Percentiles rank a stretch among this genome's conserved stretches.
phyloP scores from a whole-genome alignment of 1,140 invertebrate genomes.

The Asobara japonica region DNA sequence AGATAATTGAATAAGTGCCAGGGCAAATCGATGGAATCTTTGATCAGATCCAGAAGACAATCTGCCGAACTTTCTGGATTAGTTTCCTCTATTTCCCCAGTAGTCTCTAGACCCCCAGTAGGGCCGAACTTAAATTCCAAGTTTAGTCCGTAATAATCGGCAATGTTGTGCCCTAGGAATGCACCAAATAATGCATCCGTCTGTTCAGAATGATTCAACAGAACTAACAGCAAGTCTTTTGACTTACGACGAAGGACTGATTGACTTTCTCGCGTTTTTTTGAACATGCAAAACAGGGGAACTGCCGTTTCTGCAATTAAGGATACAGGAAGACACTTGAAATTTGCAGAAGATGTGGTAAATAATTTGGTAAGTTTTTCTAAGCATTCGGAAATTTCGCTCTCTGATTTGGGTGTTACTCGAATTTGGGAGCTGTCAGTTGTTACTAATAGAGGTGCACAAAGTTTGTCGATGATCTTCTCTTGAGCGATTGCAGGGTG shows the following conservation, averaged over 20 bases:
- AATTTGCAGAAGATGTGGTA: slow-evolving; percentile 50
- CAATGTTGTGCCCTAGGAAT: slow-evolving; percentile 48
- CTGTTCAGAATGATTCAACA: slow-evolving; percentile 45
- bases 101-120: slow-evolving; percentile 55
- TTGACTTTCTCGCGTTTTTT: slow-evolving; percentile 51
- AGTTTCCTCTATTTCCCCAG: slow-evolving; percentile 30
- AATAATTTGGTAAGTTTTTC: slow-evolving; percentile 60
- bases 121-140: slow-evolving; percentile 55
- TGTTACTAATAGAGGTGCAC: slow-evolving; percentile 56
- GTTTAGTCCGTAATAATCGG: slow-evolving; percentile 44
- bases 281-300: slow-evolving; percentile 60
- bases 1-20: slow-evolving; percentile 55
- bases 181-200: slow-evolving; percentile 47
- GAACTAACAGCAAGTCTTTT: slow-evolving; percentile 51
- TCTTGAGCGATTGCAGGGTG: slow-evolving; percentile 61
- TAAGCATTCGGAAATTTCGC: slow-evolving; percentile 55
- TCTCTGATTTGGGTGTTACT: slow-evolving; percentile 34
- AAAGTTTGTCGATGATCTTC: slow-evolving; percentile 61
- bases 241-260: slow-evolving; percentile 50
- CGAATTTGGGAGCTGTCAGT: slow-evolving; percentile 7
- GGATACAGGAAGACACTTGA: slow-evolving; percentile 52
- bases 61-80: slow-evolving; percentile 48
- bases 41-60: slow-evolving; percentile 54
- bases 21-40: slow-evolving; percentile 43
- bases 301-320: slow-evolving; percentile 47